phyloP scores from a whole-genome alignment of 2,888 invertebrate species.

The Sceliomorpha sp. region DNA sequence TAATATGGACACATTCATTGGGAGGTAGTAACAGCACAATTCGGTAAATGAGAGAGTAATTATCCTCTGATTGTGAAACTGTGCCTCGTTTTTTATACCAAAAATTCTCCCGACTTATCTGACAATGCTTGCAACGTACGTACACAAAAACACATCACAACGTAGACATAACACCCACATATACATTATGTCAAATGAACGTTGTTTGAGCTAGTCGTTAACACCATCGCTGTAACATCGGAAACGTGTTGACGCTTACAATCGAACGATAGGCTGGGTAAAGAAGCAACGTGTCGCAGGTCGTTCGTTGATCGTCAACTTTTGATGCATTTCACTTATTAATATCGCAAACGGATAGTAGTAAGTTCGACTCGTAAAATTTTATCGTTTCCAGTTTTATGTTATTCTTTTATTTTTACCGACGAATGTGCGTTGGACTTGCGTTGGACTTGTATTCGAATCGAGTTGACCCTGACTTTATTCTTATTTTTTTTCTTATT shows the following conservation, averaged over 20 bases:
- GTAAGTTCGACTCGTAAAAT: too few species aligned
- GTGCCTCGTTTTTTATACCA: slow-evolving; percentile 78
- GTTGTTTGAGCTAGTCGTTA: neutral
- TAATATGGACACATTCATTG: slow-evolving; percentile 77
- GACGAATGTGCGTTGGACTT: too few species aligned
- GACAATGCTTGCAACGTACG: slow-evolving; percentile 63
- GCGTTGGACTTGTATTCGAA: too few species aligned
- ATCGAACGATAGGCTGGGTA: slow-evolving; percentile 64
- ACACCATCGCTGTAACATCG: slow-evolving; percentile 13
- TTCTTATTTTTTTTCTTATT: too few species aligned
- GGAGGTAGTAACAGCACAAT: slow-evolving; percentile 74
- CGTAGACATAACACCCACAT: slow-evolving; percentile 4
- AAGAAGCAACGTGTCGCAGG: slow-evolving; percentile 56
- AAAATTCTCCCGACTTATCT: slow-evolving; percentile 68
- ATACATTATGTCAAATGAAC: slow-evolving; percentile 39
- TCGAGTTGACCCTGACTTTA: too few species aligned
- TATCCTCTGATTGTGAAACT: slow-evolving; percentile 76
- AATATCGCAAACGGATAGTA: neutral
- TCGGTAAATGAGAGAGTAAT: slow-evolving; percentile 63
- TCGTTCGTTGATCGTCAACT: slow-evolving; percentile 69
- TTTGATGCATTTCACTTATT: slow-evolving; percentile 62
- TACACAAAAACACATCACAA: neutral
- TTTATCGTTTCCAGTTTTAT: too few species aligned
- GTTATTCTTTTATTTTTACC: too few species aligned
- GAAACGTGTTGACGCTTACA: slow-evolving; percentile 61